phyloP scores from a whole-genome alignment of 2,888 invertebrate species.

The Deilephila elpenor region DNA sequence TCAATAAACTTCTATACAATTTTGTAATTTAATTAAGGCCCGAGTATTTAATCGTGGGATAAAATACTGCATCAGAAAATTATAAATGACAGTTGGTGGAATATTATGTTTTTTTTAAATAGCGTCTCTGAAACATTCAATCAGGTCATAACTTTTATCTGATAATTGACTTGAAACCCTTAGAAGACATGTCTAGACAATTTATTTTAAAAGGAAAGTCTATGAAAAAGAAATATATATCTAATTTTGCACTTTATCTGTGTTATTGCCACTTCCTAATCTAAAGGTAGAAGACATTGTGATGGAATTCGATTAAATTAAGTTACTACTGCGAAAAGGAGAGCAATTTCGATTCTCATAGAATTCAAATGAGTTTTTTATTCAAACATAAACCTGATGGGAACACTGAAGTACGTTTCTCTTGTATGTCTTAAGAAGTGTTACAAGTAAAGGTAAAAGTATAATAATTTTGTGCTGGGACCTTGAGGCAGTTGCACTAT shows the following conservation, averaged over 20 bases:
- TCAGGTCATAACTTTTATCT: no score
- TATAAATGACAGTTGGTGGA: no score
- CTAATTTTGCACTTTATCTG: constrained; percentile 54
- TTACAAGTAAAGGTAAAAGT: constrained; percentile 42
- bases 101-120: no score
- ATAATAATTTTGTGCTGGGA: background rate
- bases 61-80: no score
- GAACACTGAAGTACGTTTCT: constrained; percentile 74
- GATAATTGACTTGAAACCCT: no score
- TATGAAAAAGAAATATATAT: constrained; percentile 34
- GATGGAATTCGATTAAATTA: constrained; percentile 82
- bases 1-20: background rate
- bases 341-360: constrained; percentile 82
- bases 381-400: constrained; percentile 74
- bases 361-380: constrained; percentile 84
- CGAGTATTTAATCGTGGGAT: no score
- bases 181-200: background rate
- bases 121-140: no score
- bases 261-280: constrained; percentile 64
- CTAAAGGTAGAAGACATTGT: constrained; percentile 73
- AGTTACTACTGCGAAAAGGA: constrained; percentile 81
- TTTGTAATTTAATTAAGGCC: background rate
- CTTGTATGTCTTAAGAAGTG: constrained; percentile 63
- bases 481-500: no score
- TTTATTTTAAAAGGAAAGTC: background rate